These are phyloP conservation scores for Phalacrocorax carbo DNA, from an alignment of 2,113 vertebrate species.

Conservation along the genomic window DNA sequence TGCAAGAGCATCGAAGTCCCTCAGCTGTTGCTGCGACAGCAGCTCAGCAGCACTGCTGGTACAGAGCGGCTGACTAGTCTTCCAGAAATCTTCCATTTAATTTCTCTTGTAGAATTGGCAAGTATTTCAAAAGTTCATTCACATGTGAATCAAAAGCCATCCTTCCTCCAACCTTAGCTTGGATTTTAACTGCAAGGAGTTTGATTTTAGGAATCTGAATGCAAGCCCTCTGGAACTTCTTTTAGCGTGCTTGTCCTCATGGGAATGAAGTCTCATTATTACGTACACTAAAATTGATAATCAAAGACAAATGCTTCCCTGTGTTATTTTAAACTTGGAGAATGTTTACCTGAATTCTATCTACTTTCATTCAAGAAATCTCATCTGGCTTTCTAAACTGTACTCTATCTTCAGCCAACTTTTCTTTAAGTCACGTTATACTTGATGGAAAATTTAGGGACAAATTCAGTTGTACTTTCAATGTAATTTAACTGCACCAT, in stretches of 20 bases:
- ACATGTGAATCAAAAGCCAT: not conserved
- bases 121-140: not conserved
- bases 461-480: constrained; percentile 47
- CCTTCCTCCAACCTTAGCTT: not conserved
- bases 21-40: not conserved
- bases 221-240: not conserved
- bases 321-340: constrained; percentile 25
- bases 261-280: not conserved
- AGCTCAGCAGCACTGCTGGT: not conserved
- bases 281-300: constrained; percentile 35
- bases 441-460: constrained; percentile 54
- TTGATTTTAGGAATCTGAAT: not conserved
- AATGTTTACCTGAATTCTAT: constrained; percentile 14
- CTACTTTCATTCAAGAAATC: not conserved
- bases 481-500: constrained; percentile 38
- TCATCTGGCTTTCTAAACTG: not conserved
- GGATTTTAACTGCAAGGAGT: not conserved
- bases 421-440: constrained; percentile 21
- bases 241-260: not conserved
- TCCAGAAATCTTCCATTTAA: not conserved
- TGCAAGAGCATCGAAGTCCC: not conserved
- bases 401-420: not conserved
- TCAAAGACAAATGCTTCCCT: constrained; percentile 4
- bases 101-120: not conserved
- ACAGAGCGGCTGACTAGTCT: not conserved